Evolutionary conservation across 2,888 invertebrate species (phyloP), one percentile per base, ranked within the genome.

Genomic region (Lasiommata megera): DNA sequence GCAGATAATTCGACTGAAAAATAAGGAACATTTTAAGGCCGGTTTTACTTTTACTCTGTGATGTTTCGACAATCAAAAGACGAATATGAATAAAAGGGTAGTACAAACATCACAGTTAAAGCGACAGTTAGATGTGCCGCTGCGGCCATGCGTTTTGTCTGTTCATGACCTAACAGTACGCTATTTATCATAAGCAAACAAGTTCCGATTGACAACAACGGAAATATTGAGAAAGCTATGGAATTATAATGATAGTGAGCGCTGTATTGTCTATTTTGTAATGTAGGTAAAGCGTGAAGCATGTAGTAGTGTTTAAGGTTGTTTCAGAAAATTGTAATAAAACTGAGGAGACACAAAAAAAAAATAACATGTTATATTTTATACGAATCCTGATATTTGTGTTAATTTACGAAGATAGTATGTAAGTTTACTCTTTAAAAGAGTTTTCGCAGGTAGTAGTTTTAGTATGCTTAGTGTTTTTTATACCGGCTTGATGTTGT

Each of bases 401-500:
- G 84, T 89, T 89, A 88, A 73, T 86, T 85, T 85, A 88, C 88
- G 88, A 87, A 82, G 65, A 62, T 89, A 89, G 87, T 68, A 61
- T 72, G 79, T 91, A 91, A 90, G 90, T 85, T 81, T 79, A 76
- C 91, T 91, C 91, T 91, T 89, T 80, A 81, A 90, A 91, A 91
- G 91, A 89, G 91, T 85, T 82, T 88, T 86, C 82, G 86, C 86
- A 89, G 87, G 87, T 86, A 89, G 89, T 89, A 89, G 88, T 80
- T 84, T 83, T 88, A 85, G 82, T 89, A 91, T 85, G 91, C 91
- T 91, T 91, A 91, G 89, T 88, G 90, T 89, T 91, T 91, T 84
- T 91, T 91, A 91, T 91, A 91, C 91, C 79, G 84, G 91, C 91
- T 91, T 91, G 88, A 90, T 91, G 91, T 91, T 91, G 91, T 91